These are phyloP conservation scores for Conchocele bisecta DNA, from an alignment of 2,888 invertebrate genomes.

Conservation along the genomic window DNA sequence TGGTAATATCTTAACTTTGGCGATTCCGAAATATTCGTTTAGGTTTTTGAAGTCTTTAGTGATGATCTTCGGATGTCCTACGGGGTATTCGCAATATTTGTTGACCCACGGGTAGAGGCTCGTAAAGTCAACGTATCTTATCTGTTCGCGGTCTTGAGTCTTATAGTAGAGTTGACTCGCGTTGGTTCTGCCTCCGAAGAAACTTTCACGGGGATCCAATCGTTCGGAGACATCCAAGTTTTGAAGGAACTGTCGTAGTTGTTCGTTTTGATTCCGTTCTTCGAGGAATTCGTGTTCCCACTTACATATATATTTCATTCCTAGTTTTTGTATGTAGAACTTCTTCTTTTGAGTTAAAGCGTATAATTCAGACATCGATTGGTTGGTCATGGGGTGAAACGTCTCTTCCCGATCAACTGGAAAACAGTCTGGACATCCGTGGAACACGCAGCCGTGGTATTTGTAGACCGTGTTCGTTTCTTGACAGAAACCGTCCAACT, in stretches of 20 bases:
- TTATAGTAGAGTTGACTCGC: slow-evolving; percentile 62
- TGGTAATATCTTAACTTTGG: slow-evolving; percentile 42
- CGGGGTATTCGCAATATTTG: slow-evolving; percentile 60
- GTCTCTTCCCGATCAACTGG: slow-evolving; percentile 7
- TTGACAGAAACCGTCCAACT: slow-evolving; percentile 19
- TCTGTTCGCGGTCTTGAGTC: slow-evolving; percentile 36
- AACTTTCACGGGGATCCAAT: slow-evolving; percentile 64
- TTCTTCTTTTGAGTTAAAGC: slow-evolving; percentile 39
- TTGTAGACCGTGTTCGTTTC: slow-evolving; percentile 17
- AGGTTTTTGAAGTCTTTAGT: slow-evolving; percentile 24
- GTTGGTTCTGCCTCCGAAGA: slow-evolving; percentile 69
- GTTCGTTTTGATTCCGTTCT: background rate
- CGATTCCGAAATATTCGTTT: slow-evolving; percentile 35
- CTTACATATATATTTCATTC: slow-evolving; percentile 44
- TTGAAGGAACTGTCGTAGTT: background rate
- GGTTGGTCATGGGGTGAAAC: slow-evolving; percentile 12
- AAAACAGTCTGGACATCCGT: slow-evolving; percentile 29
- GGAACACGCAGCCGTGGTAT: slow-evolving; percentile 33
- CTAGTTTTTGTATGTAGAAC: slow-evolving; percentile 16
- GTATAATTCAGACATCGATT: slow-evolving; percentile 27
- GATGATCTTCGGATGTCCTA: slow-evolving; percentile 55
- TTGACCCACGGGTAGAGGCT: slow-evolving; percentile 62
- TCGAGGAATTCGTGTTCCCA: slow-evolving; percentile 42
- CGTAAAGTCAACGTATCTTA: slow-evolving; percentile 59
- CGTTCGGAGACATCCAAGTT: slow-evolving; percentile 13